These are phyloP conservation scores for Crax fasciolata DNA, from an alignment of 2,797 vertebrate genomes.

Conservation along the genomic window DNA sequence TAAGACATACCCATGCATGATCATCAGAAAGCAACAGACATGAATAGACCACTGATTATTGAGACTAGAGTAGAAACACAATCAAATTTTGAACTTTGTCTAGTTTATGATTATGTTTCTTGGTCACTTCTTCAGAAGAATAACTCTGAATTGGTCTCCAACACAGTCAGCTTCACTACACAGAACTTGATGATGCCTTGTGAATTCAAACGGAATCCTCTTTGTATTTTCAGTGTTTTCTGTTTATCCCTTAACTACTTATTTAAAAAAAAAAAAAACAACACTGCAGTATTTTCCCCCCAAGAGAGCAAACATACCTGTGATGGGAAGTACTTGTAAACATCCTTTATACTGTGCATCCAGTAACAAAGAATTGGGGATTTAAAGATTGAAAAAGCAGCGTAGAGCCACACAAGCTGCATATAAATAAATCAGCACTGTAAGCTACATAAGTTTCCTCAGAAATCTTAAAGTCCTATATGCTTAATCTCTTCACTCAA, in stretches of 20 bases:
- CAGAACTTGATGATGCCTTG: not conserved
- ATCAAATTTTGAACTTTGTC: not conserved
- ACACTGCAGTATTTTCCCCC: no score
- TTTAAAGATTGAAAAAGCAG: not conserved
- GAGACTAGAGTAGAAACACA: not conserved
- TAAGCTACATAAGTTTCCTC: fast-evolving
- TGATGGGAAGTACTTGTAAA: not conserved
- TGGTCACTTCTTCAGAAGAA: not conserved
- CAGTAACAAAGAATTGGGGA: not conserved
- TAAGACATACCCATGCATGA: not conserved
- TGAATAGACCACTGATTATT: not conserved
- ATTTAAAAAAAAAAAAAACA: not conserved
- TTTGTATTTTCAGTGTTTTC: not conserved
- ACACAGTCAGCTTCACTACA: not conserved
- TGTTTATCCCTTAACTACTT: not conserved
- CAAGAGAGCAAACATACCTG: not conserved
- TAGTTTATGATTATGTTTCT: not conserved
- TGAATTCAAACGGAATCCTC: not conserved
- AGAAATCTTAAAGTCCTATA: not conserved
- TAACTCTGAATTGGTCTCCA: not conserved
- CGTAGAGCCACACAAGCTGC: not conserved
- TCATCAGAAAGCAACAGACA: not conserved
- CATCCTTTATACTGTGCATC: not conserved
- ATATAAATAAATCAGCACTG: not conserved
- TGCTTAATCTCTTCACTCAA: not conserved